Conservation (phyloP, 2,888 invertebrate genomes). For the Prenolepis imparis region DNA sequence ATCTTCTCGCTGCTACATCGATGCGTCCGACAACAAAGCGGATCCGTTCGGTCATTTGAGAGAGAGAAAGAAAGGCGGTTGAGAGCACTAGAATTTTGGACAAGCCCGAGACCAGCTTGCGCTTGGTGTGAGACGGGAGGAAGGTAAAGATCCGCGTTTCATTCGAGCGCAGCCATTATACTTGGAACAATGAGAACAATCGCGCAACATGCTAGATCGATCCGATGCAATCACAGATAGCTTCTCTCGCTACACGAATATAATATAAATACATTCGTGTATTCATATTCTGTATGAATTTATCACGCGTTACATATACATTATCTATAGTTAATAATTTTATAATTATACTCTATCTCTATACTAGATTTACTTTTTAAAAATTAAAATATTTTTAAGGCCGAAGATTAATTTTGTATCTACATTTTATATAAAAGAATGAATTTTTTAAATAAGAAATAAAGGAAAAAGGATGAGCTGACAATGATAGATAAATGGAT, state of each 20-base stretch:
- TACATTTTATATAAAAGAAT: background rate
- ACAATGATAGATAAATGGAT: background rate
- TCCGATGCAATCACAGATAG: background rate
- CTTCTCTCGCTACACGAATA: background rate
- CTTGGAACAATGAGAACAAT: constrained; percentile 71
- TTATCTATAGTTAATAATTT: background rate
- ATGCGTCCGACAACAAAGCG: constrained; percentile 59
- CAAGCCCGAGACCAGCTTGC: constrained; percentile 76
- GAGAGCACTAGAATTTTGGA: constrained; percentile 81
- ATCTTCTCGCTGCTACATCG: constrained; percentile 62
- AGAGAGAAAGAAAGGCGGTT: constrained; percentile 52
- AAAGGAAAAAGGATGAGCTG: constrained; percentile 10
- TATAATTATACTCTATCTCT: background rate
- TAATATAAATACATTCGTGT: too few species aligned
- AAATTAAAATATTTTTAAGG: background rate
- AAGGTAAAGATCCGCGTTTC: constrained; percentile 75
- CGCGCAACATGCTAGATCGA: constrained; percentile 41
- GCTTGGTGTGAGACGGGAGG: constrained; percentile 67
- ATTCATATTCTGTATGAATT: too few species aligned
- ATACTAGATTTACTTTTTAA: background rate
- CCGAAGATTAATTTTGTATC: background rate
- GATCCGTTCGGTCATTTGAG: constrained; percentile 71
- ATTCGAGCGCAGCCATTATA: constrained; percentile 79
- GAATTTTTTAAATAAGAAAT: background rate
- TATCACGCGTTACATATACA: background rate